A percentile compares a stretch with the other conserved stretches of the same genome.
Evolutionary conservation across 2,113 vertebrate genomes (phyloP).

Genomic region (Paracanthobrama guichenoti): DNA sequence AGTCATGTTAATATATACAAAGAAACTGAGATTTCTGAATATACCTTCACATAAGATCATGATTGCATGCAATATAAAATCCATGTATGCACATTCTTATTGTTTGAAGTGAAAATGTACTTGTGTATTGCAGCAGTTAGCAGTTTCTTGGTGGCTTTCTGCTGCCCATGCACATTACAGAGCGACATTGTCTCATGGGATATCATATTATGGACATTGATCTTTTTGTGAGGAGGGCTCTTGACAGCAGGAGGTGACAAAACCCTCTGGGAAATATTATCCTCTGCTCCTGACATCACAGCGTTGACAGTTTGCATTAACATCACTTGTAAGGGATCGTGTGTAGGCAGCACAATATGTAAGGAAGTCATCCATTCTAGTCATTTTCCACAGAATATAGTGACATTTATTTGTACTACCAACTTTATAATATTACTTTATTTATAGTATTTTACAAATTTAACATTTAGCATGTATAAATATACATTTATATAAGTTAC

Average conservation of each 20-base stretch:
- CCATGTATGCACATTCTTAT: not conserved
- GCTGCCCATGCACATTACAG: constrained; percentile 21
- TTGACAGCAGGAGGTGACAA: constrained; percentile 49
- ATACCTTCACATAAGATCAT: not conserved
- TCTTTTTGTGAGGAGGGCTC: constrained; percentile 42
- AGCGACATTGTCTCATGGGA: constrained; percentile 24
- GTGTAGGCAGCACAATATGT: constrained; percentile 9
- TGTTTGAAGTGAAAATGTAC: not conserved
- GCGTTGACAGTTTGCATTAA: constrained; percentile 50
- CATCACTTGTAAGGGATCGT: not conserved
- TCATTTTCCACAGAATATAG: not conserved
- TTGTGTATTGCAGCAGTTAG: not conserved
- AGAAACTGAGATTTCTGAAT: not conserved
- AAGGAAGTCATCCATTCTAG: constrained; percentile 8
- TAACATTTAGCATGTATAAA: not conserved
- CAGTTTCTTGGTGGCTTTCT: constrained; percentile 6
- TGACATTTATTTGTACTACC: not conserved
- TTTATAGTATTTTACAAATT: not conserved
- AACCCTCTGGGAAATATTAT: constrained; percentile 47
- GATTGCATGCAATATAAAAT: not conserved
- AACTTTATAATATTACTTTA: not conserved
- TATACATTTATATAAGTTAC: not conserved
- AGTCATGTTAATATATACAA: constrained; percentile 6
- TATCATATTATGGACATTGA: constrained; percentile 48
- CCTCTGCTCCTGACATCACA: constrained; percentile 39